phyloP scores from a whole-genome alignment of 2,888 invertebrate species.

The Agriopis marginaria region DNA sequence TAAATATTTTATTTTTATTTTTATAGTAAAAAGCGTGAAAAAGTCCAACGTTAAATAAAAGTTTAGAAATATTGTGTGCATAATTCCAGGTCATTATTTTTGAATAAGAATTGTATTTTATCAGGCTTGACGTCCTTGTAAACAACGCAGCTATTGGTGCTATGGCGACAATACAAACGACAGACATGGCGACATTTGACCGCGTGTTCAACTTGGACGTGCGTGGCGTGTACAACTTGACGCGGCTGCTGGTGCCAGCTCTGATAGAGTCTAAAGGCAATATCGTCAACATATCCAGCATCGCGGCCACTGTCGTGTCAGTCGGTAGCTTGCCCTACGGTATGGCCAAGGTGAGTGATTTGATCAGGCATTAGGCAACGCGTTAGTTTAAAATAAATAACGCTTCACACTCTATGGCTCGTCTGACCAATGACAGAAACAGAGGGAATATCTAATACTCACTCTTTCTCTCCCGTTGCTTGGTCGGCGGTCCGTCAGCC shows the following conservation, averaged over 20 bases:
- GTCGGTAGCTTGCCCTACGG: conserved; percentile 94
- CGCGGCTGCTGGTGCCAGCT: conserved; percentile 89
- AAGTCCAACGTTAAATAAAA: too few relatives aligned
- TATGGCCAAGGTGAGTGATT: conserved; percentile 90
- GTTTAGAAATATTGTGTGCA: too few relatives aligned
- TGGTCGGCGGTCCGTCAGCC: too few relatives aligned
- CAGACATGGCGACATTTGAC: conserved; percentile 57
- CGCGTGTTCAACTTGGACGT: conserved; percentile 88
- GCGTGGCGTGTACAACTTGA: conserved; percentile 87
- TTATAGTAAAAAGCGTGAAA: too few relatives aligned
- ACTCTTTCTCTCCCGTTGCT: too few relatives aligned
- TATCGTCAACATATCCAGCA: conserved; percentile 91
- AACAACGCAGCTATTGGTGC: conserved; percentile 84
- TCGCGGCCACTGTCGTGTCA: conserved; percentile 89
- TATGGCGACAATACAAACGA: conserved; percentile 41
- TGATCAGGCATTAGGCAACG: too few relatives aligned
- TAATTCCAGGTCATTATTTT: too few relatives aligned
- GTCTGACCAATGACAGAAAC: too few relatives aligned
- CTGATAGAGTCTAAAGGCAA: conserved; percentile 87
- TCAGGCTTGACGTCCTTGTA: conserved; percentile 89
- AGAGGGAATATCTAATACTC: too few relatives aligned
- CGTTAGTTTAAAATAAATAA: too few relatives aligned
- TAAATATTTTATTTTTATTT: too few relatives aligned
- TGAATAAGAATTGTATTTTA: conserved; percentile 16
- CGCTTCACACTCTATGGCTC: too few relatives aligned